These are phyloP conservation scores for Heteromurus nitidus DNA, from an alignment of 2,888 invertebrate genomes.

Conservation along the genomic window DNA sequence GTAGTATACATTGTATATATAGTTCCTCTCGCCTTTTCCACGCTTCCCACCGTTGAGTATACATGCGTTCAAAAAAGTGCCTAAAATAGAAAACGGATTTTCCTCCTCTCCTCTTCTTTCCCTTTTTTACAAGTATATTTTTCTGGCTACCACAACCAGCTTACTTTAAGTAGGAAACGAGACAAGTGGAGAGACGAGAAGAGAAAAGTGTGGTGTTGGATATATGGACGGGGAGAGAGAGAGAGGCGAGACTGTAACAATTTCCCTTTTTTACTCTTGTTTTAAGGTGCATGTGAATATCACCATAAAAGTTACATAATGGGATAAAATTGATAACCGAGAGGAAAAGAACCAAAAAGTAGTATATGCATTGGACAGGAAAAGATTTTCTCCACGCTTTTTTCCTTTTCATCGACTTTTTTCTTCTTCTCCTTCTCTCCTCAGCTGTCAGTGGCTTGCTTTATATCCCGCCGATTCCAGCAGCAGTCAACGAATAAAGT, in stretches of 20 bases:
- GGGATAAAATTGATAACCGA: too few species aligned
- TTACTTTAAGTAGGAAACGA: background rate
- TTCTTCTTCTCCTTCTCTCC: too few species aligned
- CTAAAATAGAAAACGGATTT: constrained; percentile 35
- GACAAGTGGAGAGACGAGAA: background rate
- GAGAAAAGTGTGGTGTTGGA: background rate
- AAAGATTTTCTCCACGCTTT: too few species aligned
- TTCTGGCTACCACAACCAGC: background rate
- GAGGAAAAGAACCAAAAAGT: too few species aligned
- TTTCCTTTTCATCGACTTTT: too few species aligned
- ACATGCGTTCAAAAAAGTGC: constrained; percentile 2
- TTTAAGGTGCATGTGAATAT: too few species aligned
- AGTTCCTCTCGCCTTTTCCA: background rate
- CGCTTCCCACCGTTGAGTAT: background rate
- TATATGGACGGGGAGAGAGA: background rate
- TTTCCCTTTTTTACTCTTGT: background rate
- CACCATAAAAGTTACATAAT: too few species aligned
- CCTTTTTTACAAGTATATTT: constrained; percentile 33
- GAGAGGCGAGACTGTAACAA: background rate
- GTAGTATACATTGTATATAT: too few species aligned
- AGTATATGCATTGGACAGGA: too few species aligned
- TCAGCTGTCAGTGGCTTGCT: too few species aligned
- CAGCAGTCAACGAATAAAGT: too few species aligned
- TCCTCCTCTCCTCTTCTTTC: constrained; percentile 17
- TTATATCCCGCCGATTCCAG: too few species aligned